Base-by-base conservation (phyloP, 2,888 invertebrate genomes). In the Synergus itoensis region DNA sequence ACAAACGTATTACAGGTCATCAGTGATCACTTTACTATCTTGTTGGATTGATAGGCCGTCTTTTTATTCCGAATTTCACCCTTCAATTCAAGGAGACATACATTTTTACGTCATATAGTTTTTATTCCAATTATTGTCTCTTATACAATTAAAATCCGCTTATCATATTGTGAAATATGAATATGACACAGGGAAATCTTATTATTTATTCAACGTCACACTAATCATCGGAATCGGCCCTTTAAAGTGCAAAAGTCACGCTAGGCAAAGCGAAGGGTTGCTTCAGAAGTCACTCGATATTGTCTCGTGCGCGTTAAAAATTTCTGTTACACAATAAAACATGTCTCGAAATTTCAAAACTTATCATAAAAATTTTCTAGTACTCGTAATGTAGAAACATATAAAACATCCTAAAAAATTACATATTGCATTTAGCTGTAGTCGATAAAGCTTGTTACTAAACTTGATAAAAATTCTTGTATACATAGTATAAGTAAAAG, bases 161-260 rank as follows among this genome's bases (percentile, higher is more conserved):
- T 67, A 18, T 43, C 41, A 28, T 63, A 18, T 45, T 4, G 43
- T 67, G 40, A 41, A 12, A 67, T 28, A 63, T 28, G 63, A 63
- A 63, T 43, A 67, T 67, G 65, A 67, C 65, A 43, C 65, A 67
- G 28, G 43, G 43, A 67, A n/a, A 77, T 45, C 1, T 16, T 73
- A 86, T 86, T 79, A 65, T 85, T 86, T 84, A 86, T 84, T 85
- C 78, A 87, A 45, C n/a, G 43, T 62, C 62, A 28, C 76, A 53
- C 62, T 78, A 79, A 81, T 85, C 85, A 84, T 85, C 83, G 80
- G 77, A 83, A 75, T 62, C 79, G 81, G 84, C 83, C 85, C 82
- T 83, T 81, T 77, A 40, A 79, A 79, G 77, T 81, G 80, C 81
- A 80, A 81, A 84, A 86, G 83, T 85, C 83, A 84, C 81, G 81